Percentiles rank a stretch among this genome's conserved stretches.
These are phyloP conservation scores for Tipula confusa DNA, from an alignment of 2,888 invertebrate genomes.

Conservation along the genomic window DNA sequence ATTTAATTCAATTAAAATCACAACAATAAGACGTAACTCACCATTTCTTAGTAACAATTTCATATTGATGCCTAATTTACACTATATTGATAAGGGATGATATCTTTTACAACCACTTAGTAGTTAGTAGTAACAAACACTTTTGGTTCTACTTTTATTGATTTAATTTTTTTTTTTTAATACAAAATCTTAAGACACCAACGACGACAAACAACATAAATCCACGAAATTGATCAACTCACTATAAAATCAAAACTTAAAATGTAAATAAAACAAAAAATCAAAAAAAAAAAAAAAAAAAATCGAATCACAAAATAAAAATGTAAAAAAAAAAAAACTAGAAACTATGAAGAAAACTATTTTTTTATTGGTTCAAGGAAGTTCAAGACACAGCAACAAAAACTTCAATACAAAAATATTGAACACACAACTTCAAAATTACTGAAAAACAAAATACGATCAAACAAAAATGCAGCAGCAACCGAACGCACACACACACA, in stretches of 20 bases:
- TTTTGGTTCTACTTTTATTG: not conserved
- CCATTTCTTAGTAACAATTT: not conserved
- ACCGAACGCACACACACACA: not conserved
- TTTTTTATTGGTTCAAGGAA: conserved; percentile 25
- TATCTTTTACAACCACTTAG: not conserved
- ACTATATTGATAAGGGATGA: not conserved
- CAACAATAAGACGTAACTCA: not conserved
- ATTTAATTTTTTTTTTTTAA: not conserved
- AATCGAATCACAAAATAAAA: conserved; percentile 8
- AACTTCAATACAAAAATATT: not conserved
- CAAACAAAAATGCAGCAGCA: not conserved
- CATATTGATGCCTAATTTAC: not conserved
- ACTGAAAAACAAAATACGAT: not conserved
- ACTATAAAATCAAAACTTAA: conserved; percentile 14
- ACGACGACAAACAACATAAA: conserved; percentile 3
- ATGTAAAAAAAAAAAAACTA: not conserved
- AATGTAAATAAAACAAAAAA: not conserved
- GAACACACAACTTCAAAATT: not conserved
- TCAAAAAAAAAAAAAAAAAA: not conserved
- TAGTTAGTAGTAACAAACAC: not conserved
- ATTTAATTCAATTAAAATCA: not conserved
- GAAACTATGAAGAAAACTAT: not conserved
- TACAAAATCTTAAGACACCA: not conserved
- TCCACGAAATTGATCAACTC: conserved; percentile 12
- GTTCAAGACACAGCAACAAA: not conserved